Evolutionary conservation across 2,797 vertebrate genomes (phyloP).

Genomic region (Sebastes taczanowskii): DNA sequence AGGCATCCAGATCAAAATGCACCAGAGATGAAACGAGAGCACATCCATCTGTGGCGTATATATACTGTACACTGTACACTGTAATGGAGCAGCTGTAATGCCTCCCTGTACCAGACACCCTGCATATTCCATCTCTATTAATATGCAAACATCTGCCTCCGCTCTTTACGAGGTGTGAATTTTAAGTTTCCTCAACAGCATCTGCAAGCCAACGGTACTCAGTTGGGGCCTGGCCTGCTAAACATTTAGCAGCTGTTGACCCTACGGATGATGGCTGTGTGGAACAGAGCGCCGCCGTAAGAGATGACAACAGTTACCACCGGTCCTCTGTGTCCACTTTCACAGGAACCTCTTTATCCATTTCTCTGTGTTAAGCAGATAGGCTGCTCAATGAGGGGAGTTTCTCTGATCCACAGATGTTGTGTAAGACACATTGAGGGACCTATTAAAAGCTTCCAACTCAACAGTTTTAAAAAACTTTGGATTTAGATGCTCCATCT

Average conservation of each 20-base stretch:
- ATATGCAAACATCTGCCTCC: conserved; percentile 82
- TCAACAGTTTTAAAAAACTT: conserved; percentile 25
- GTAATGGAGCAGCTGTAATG: conserved; percentile 69
- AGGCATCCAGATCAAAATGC: conserved; percentile 52
- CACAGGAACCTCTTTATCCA: conserved; percentile 61
- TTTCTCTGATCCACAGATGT: conserved; percentile 46
- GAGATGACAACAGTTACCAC: conserved; percentile 64
- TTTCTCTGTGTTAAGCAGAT: conserved; percentile 41
- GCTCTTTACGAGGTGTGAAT: conserved; percentile 70
- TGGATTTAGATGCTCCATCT: conserved; percentile 5
- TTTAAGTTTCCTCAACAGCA: conserved; percentile 67
- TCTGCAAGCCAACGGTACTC: conserved; percentile 66
- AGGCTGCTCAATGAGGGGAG: conserved; percentile 24
- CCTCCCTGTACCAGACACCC: conserved; percentile 55
- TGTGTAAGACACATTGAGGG: conserved; percentile 28
- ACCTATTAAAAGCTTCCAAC: conserved; percentile 34
- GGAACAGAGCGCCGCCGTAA: conserved; percentile 49
- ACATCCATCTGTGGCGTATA: conserved; percentile 62
- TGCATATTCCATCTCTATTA: conserved; percentile 67
- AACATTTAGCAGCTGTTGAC: conserved; percentile 80
- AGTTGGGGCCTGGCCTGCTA: conserved; percentile 63
- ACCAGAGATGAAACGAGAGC: conserved; percentile 59
- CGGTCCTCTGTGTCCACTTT: conserved; percentile 62
- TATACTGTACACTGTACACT: conserved; percentile 46
- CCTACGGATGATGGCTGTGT: conserved; percentile 55